A percentile compares a stretch with the other conserved stretches of the same genome.
Evolutionary conservation across 2,888 invertebrate species (phyloP).

Genomic region (Trissolcus brochymenae): DNA sequence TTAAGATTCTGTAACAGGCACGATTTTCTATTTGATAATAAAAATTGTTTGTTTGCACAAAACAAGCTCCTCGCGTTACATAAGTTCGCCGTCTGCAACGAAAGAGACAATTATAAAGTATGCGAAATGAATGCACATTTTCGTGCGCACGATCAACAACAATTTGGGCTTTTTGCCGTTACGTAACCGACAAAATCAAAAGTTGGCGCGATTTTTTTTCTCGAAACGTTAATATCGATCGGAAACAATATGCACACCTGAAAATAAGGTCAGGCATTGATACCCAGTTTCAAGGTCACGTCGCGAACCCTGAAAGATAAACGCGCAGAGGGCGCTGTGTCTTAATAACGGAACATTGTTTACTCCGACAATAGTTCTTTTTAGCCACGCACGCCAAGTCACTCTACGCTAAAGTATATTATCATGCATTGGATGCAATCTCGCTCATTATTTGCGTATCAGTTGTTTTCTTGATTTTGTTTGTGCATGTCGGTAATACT

Average conservation of each 20-base stretch:
- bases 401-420: constrained; percentile 59
- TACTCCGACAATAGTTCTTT: constrained; percentile 59
- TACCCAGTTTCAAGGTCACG: constrained; percentile 27
- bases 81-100: constrained; percentile 7
- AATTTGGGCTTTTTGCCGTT: constrained; percentile 21
- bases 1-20: too few relatives aligned
- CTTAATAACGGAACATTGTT: constrained; percentile 56
- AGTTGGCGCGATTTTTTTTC: constrained; percentile 2
- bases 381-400: constrained; percentile 49
- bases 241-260: constrained; percentile 12
- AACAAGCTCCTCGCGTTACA: constrained; percentile 2
- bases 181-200: neutral
- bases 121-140: constrained; percentile 19
- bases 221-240: constrained; percentile 10
- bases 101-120: constrained; percentile 14
- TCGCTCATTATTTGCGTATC: constrained; percentile 70
- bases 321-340: constrained; percentile 19
- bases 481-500: constrained; percentile 62
- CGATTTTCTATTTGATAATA: constrained; percentile 5
- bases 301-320: constrained; percentile 34
- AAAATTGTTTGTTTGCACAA: constrained; percentile 16
- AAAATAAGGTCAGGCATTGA: constrained; percentile 36
- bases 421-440: constrained; percentile 71
- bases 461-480: constrained; percentile 71
- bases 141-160: constrained; percentile 21